Evolutionary conservation across 2,797 vertebrate species (phyloP).

Genomic region (Melanotaenia pygmaea): DNA sequence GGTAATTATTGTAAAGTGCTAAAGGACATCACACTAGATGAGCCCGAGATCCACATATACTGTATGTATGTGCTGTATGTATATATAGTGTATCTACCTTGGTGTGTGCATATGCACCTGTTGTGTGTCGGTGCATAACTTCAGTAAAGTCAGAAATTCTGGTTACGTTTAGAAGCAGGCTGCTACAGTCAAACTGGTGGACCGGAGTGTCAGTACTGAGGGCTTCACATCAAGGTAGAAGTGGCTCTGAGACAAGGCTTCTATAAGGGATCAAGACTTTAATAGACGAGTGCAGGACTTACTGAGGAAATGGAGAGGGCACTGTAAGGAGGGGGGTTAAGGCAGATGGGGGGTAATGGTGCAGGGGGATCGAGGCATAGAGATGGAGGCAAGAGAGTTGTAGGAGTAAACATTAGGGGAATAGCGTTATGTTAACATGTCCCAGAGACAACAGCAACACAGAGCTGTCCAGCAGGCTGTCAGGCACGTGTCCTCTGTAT

Average conservation of each 20-base stretch:
- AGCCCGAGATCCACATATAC: slow-evolving; percentile 71
- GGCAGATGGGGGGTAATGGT: slow-evolving; percentile 38
- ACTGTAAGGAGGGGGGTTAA: slow-evolving; percentile 48
- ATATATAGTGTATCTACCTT: neutral
- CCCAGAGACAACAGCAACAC: slow-evolving; percentile 98
- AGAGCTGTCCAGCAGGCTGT: slow-evolving; percentile 96
- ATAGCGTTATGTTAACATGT: slow-evolving; percentile 91
- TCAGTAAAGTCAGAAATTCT: slow-evolving; percentile 56
- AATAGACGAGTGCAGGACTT: slow-evolving; percentile 48
- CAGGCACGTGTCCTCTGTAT: slow-evolving; percentile 89
- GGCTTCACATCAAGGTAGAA: slow-evolving; percentile 41
- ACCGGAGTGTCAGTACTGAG: slow-evolving; percentile 39
- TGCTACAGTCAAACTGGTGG: slow-evolving; percentile 50
- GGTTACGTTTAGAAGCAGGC: slow-evolving; percentile 55
- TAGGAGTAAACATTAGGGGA: slow-evolving; percentile 13
- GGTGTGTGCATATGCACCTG: slow-evolving; percentile 4
- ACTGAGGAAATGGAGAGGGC: slow-evolving; percentile 8
- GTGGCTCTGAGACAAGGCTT: slow-evolving; percentile 29
- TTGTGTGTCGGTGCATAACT: slow-evolving; percentile 38
- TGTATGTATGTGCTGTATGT: slow-evolving; percentile 15
- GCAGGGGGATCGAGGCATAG: slow-evolving; percentile 63
- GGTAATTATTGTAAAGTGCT: slow-evolving; percentile 82
- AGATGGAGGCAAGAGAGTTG: slow-evolving; percentile 35
- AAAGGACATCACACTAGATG: slow-evolving; percentile 65
- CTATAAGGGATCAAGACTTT: slow-evolving; percentile 34